These are phyloP conservation scores for Atlantisia rogersi DNA, from an alignment of 2,113 vertebrate species.

Conservation along the genomic window DNA sequence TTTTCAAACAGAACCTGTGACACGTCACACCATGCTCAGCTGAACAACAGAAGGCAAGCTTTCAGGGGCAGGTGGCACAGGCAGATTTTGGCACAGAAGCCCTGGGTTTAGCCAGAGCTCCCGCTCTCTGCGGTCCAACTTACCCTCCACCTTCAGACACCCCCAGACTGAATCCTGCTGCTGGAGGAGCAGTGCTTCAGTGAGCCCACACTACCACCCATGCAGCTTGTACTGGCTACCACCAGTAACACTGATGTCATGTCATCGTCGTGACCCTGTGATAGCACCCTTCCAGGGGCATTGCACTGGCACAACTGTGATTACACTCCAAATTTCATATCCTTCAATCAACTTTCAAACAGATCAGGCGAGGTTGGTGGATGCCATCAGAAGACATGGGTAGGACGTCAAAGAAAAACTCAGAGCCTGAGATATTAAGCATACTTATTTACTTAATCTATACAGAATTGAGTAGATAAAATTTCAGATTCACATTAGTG, in stretches of 20 bases:
- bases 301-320: not conserved
- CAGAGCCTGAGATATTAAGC: slow-evolving; percentile 76
- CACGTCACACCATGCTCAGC: not conserved
- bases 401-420: slow-evolving; percentile 67
- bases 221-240: not conserved
- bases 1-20: not conserved
- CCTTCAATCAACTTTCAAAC: not conserved
- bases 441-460: slow-evolving; percentile 87
- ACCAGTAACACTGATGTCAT: fast-evolving
- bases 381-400: not conserved
- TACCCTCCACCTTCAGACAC: fast-evolving
- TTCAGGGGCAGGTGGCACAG: not conserved
- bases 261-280: fast-evolving
- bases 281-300: not conserved
- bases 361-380: not conserved
- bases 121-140: not conserved
- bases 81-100: not conserved
- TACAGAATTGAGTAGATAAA: slow-evolving; percentile 86
- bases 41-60: fast-evolving
- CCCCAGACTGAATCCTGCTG: fast-evolving
- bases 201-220: fast-evolving
- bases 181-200: fast-evolving
- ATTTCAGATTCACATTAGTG: slow-evolving; percentile 82
- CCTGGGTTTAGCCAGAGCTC: not conserved
- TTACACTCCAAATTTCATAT: not conserved